Evolutionary conservation across 2,888 invertebrate genomes (phyloP), one percentile per base, ranked within the genome.

Genomic region (Phlogophora meticulosa): DNA sequence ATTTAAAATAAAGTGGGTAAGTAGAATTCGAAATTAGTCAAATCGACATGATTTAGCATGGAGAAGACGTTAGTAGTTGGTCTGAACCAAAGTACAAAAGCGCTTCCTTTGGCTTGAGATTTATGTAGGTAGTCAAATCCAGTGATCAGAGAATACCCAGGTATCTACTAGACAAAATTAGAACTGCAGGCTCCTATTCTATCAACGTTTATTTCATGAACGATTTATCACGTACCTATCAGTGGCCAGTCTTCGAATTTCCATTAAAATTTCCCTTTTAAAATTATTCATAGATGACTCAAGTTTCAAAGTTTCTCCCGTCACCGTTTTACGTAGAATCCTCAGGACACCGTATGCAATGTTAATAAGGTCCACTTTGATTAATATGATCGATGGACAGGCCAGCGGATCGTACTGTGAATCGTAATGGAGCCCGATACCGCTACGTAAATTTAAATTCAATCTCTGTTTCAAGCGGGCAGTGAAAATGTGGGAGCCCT

Each of bases 401-500:
- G 73, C 79, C 76, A 69, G 72, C 75, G 81, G 73, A 72, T 83
- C 91, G 86, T 85, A 85, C 89, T 87, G 85, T 92, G 95, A 93
- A 95, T 95, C 84, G 89, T 90, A 95, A 95, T 94, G 88, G 81
- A 80, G 82, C 77, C 78, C 83, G 88, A 86, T 93, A 95, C 95
- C 94, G 94, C 93, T 95, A 94, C 85, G 89, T 89, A 92, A 93
- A 93, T 95, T 94, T 91, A 92, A 90, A 95, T 95, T 94, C 94
- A 91, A 91, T 90, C 90, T 91, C 88, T 84, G 88, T 87, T 81
- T 82, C 87, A 80, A 83, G 81, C 87, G 85, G 88, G 80, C 93
- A 95, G 95, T 95, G 93, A 94, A 94, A 95, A 94, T 95, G 94
- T 89, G 90, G 88, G 87, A 90, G 92, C 89, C 90, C 87, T 91